These are phyloP conservation scores for Acanthurus tractus DNA, from an alignment of 2,797 vertebrate genomes.

Conservation along the genomic window DNA sequence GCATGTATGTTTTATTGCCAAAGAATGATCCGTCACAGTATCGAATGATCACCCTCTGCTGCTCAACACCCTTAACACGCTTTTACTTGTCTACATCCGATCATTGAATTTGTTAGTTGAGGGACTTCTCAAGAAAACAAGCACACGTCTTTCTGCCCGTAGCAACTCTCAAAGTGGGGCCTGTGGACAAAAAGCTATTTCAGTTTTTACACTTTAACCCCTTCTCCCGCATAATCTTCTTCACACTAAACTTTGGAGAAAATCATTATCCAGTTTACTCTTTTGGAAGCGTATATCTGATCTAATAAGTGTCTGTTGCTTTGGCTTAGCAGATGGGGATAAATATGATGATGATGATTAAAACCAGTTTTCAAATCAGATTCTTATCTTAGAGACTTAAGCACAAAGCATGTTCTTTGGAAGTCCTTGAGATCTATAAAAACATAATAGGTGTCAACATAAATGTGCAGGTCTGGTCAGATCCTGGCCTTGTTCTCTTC, in stretches of 20 bases:
- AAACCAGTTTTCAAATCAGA: too few species aligned
- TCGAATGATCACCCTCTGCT: slow-evolving; percentile 46
- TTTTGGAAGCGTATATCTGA: slow-evolving; percentile 22
- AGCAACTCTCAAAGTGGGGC: slow-evolving; percentile 24
- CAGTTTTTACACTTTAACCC: slow-evolving; percentile 33
- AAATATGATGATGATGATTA: too few species aligned
- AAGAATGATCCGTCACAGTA: slow-evolving; percentile 46
- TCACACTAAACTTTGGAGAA: slow-evolving; percentile 13
- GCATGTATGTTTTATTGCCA: slow-evolving; percentile 40
- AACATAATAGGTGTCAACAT: slow-evolving; percentile 57
- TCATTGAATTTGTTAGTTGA: slow-evolving; percentile 54
- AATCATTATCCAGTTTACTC: not conserved
- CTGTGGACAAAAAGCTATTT: slow-evolving; percentile 36
- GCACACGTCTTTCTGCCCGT: slow-evolving; percentile 13
- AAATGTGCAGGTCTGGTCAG: slow-evolving; percentile 67
- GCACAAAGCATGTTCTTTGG: slow-evolving; percentile 17
- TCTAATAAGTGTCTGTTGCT: slow-evolving; percentile 29
- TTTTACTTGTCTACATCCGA: slow-evolving; percentile 55
- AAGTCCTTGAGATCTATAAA: slow-evolving; percentile 37
- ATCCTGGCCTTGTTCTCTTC: slow-evolving; percentile 42
- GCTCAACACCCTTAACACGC: slow-evolving; percentile 33
- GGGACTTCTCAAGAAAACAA: slow-evolving; percentile 42
- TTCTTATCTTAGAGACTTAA: slow-evolving; percentile 28
- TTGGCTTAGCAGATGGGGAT: slow-evolving; percentile 19
- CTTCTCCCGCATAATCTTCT: slow-evolving; percentile 22